Evolutionary conservation across 2,113 vertebrate genomes (phyloP), one percentile per base, ranked within the genome.

Genomic region (Toxotes chatareus): DNA sequence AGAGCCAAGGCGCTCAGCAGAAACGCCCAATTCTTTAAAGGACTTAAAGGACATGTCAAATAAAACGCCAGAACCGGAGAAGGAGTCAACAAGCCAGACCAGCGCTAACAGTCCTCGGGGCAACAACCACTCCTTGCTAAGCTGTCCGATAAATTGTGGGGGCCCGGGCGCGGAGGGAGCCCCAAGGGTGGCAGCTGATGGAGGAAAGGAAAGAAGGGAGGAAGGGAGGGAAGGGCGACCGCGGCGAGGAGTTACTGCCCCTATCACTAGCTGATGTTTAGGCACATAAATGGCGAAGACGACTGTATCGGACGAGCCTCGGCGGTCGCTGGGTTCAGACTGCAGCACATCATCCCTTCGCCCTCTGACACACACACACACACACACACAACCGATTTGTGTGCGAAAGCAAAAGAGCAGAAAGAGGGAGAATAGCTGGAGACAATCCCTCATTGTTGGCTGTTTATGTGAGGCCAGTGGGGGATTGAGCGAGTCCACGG

Each of bases 41-140:
- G 93, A 93, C 89, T 86, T 92, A 89, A 95, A 95, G 88, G 95
- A 95, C 94, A 95, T 95, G 91, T 92, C 93, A 87, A 84, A 88
- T 85, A 80, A 92, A 87, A 88, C 32, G 76, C 59, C 82, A 78
- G 62, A 68, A 53, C 83, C 62, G 59, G 74, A 88, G 84, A 86
- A 80, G 68, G 85, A 92, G 86, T 90, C 90, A 91, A 91, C 87
- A 84, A 92, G 91, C 77, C 88, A 71, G 77, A 81, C 76, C 68
- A 3, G 72, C 3, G 80, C 86, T 73, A 88, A 88, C 75, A 73
- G 88, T 92, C 91, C 92, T 92, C 79, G 56, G 87, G 88, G 90
- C 90, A 79, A 84, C 87, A 72, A 88, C 62, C 51, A 53, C 91
- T 92, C 75, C 86, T 78, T 38, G 67, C 84, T 88, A 78, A 91